Evolutionary conservation across 2,797 vertebrate species (phyloP).

Genomic region (Chromobotia macracanthus): DNA sequence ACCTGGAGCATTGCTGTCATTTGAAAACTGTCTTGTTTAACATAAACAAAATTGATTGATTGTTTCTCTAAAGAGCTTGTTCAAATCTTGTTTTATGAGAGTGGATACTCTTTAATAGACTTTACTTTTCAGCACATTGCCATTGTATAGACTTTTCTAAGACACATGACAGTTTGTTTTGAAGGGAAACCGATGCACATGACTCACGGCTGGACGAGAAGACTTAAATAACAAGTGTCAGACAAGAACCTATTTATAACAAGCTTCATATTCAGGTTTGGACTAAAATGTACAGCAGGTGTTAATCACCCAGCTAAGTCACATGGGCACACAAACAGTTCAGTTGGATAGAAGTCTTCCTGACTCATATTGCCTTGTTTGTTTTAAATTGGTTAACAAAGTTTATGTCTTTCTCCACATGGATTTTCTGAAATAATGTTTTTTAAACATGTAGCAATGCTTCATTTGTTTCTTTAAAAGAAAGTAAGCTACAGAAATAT

Average conservation of each 20-base stretch:
- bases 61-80: neutral
- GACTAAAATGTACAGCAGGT: slow-evolving; percentile 64
- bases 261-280: slow-evolving; percentile 75
- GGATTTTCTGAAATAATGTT: neutral
- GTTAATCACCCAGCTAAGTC: slow-evolving; percentile 58
- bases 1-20: no score
- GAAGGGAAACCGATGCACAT: slow-evolving; percentile 46
- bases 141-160: slow-evolving; percentile 13
- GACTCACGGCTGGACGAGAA: slow-evolving; percentile 44
- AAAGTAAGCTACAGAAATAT: neutral
- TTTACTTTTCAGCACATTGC: slow-evolving; percentile 20
- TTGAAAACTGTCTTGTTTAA: neutral
- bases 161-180: slow-evolving; percentile 60
- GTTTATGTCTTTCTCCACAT: neutral
- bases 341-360: neutral
- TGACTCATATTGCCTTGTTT: neutral
- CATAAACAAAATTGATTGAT: no score
- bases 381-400: neutral
- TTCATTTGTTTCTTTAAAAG: neutral
- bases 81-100: neutral
- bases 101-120: slow-evolving; percentile 19
- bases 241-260: slow-evolving; percentile 79
- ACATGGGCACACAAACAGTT: slow-evolving; percentile 57
- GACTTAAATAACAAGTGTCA: slow-evolving; percentile 53
- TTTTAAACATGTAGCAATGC: neutral